Conservation (phyloP, 92 coral and sea anemone genomes). For the Epizoanthus fatuus region DNA sequence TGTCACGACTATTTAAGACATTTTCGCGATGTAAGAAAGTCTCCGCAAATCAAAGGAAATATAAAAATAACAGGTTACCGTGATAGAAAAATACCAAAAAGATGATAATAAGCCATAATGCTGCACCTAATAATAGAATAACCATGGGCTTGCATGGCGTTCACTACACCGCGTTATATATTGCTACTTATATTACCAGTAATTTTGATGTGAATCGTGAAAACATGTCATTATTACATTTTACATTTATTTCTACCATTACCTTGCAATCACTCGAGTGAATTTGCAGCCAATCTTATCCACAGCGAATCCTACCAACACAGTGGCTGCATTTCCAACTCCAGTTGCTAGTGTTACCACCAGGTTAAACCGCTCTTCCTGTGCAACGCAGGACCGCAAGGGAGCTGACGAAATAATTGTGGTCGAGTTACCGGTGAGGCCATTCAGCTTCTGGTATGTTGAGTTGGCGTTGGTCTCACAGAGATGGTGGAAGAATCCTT, state of each 20-base stretch:
- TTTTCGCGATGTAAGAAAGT: too few species aligned
- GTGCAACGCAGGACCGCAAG: constrained; percentile 44
- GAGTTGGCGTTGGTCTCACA: constrained; percentile 3
- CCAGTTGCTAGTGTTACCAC: constrained; percentile 29
- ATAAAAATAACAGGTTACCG: too few species aligned
- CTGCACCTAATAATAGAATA: too few species aligned
- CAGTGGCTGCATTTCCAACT: constrained; percentile 19
- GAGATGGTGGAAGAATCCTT: constrained; percentile 54
- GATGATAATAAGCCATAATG: too few species aligned
- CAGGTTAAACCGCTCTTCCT: constrained; percentile 63
- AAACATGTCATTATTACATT: too few species aligned
- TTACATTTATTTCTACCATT: neutral
- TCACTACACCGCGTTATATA: too few species aligned
- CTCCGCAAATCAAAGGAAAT: too few species aligned
- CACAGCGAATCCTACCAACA: constrained; percentile 55
- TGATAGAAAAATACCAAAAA: too few species aligned
- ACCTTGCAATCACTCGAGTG: constrained; percentile 61
- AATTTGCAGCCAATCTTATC: constrained; percentile 60
- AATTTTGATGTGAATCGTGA: too few species aligned
- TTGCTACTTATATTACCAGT: too few species aligned
- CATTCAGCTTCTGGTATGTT: neutral
- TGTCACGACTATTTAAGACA: too few species aligned
- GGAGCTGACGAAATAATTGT: neutral
- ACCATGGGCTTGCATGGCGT: too few species aligned
- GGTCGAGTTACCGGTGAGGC: neutral